phyloP scores from a whole-genome alignment of 2,113 vertebrate genomes.

The Leptobrachium leishanense region DNA sequence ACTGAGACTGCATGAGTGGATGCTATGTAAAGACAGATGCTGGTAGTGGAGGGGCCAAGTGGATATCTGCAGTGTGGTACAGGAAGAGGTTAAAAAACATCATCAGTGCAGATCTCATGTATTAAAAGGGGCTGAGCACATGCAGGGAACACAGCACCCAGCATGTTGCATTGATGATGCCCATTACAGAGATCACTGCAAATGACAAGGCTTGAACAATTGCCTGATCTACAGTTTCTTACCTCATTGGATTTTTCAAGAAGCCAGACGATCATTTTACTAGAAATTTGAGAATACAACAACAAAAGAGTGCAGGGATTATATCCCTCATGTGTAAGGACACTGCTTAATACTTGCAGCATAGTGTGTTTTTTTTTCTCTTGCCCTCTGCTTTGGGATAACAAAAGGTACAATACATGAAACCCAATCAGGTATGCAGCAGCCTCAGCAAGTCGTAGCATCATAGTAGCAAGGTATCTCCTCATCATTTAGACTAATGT shows the following conservation, averaged over 20 bases:
- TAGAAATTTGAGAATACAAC: not conserved
- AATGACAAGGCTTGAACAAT: not conserved
- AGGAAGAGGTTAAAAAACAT: not conserved
- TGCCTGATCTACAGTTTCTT: not conserved
- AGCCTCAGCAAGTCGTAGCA: not conserved
- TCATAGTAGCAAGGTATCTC: not conserved
- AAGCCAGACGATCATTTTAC: not conserved
- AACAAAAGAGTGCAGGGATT: not conserved
- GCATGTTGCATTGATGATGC: constrained; percentile 13
- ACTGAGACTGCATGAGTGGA: not conserved
- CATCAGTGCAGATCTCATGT: constrained; percentile 25
- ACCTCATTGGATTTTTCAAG: not conserved
- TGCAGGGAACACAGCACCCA: constrained; percentile 9
- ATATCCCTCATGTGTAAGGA: not conserved
- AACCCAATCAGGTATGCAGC: not conserved
- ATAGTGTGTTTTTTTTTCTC: not conserved
- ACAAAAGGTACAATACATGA: not conserved
- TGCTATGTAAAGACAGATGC: not conserved
- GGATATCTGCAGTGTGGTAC: not conserved
- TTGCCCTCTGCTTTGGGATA: not conserved
- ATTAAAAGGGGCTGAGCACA: not conserved
- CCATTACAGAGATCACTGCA: constrained; percentile 1
- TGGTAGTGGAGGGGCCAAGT: not conserved
- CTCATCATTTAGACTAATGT: not conserved
- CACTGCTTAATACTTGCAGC: too few species aligned